Conservation (phyloP, 2,797 vertebrate genomes). For the Eremophila alpestris region DNA sequence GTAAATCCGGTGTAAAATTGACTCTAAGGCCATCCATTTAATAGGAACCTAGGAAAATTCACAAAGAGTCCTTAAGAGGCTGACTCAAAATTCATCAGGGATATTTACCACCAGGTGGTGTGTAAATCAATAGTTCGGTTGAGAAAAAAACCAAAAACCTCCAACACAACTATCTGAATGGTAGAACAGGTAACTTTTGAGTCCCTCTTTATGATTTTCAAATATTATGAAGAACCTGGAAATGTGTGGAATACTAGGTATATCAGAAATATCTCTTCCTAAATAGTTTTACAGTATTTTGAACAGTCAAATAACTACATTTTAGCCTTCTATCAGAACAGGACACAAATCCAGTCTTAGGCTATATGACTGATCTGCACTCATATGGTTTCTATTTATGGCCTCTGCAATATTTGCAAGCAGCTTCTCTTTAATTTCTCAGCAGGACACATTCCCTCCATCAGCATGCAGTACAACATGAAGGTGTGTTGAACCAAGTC, state of each 20-base stretch:
- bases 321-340: not conserved
- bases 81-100: not conserved
- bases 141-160: rapidly evolving
- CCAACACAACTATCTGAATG: not conserved
- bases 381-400: slow-evolving; percentile 43
- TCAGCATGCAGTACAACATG: not conserved
- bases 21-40: slow-evolving; percentile 98
- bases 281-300: not conserved
- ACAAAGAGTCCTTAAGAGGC: not conserved
- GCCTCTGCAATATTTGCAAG: not conserved
- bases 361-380: not conserved
- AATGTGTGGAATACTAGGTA: not conserved
- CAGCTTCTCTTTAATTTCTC: slow-evolving; percentile 39
- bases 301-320: not conserved
- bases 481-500: slow-evolving; percentile 1
- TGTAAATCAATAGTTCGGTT: not conserved
- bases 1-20: slow-evolving; percentile 92
- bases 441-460: slow-evolving; percentile 29
- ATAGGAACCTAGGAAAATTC: slow-evolving; percentile 86
- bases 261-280: not conserved
- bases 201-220: not conserved
- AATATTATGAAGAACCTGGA: not conserved
- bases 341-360: not conserved
- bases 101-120: slow-evolving; percentile 19
- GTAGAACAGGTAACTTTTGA: not conserved